phyloP scores from a whole-genome alignment of 2,888 invertebrate species.

The Lordiphosa andalusiaca region DNA sequence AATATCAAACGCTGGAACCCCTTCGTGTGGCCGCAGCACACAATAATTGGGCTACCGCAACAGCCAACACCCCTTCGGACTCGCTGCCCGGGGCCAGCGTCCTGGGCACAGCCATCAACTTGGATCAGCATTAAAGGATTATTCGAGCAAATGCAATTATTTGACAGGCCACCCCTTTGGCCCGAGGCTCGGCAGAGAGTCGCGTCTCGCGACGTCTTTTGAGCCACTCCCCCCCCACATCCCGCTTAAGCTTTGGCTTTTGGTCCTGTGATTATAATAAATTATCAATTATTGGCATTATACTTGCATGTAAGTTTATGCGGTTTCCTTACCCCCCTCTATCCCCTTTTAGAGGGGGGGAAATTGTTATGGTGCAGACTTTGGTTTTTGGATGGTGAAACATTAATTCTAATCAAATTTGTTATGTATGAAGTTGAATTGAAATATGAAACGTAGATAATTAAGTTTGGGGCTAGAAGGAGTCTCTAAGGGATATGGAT shows the following conservation, averaged over 20 bases:
- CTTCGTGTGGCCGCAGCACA: slow-evolving; percentile 59
- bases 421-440: slow-evolving; percentile 35
- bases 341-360: slow-evolving; percentile 24
- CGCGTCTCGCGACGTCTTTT: slow-evolving; percentile 29
- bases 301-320: slow-evolving; percentile 31
- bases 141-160: slow-evolving; percentile 80
- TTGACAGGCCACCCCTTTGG: slow-evolving; percentile 62
- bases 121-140: slow-evolving; percentile 80
- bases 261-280: slow-evolving; percentile 67
- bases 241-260: slow-evolving; percentile 10
- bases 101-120: slow-evolving; percentile 65
- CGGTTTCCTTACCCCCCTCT: slow-evolving; percentile 11
- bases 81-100: slow-evolving; percentile 11
- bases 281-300: slow-evolving; percentile 72
- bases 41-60: slow-evolving; percentile 73
- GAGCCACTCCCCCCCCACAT: slow-evolving; percentile 4
- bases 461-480: slow-evolving; percentile 17
- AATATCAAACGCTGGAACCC: slow-evolving; percentile 78
- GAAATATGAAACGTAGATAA: slow-evolving; percentile 30
- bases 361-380: slow-evolving; percentile 54
- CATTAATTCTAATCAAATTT: slow-evolving; percentile 72
- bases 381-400: slow-evolving; percentile 5
- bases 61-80: slow-evolving; percentile 50
- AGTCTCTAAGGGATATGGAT: not conserved
- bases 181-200: not conserved